Conservation (phyloP, 2,113 vertebrate species). For the Cyanistes caeruleus region DNA sequence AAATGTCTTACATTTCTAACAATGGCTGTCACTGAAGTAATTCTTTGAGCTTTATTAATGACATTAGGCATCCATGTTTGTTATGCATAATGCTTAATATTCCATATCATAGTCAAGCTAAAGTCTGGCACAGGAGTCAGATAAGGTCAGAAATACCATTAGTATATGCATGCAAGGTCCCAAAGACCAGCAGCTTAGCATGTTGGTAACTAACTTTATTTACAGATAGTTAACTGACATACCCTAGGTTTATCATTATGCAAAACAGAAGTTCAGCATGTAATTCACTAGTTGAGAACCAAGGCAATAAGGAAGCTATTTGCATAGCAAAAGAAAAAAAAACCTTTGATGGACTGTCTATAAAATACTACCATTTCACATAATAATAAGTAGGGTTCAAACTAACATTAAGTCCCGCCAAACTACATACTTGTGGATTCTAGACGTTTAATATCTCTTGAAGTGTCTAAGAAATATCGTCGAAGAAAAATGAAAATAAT, state of each 20-base stretch:
- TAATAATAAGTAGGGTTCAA: background rate
- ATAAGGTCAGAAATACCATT: background rate
- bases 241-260: background rate
- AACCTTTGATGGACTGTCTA: background rate
- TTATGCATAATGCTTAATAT: background rate
- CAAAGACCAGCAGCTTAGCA: background rate
- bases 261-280: background rate
- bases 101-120: background rate
- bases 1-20: background rate
- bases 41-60: slow-evolving; percentile 16
- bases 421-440: slow-evolving; percentile 86
- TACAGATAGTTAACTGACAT: background rate
- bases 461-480: slow-evolving; percentile 87
- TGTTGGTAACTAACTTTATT: background rate
- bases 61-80: background rate
- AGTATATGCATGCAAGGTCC: background rate
- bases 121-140: background rate
- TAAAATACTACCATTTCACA: background rate
- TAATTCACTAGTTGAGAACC: background rate
- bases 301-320: slow-evolving; percentile 29
- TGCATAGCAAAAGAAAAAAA: background rate
- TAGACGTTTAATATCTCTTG: slow-evolving; percentile 89
- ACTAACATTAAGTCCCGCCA: background rate
- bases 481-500: slow-evolving; percentile 85
- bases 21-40: background rate